phyloP scores from a whole-genome alignment of 2,888 invertebrate species.

The Epirrita christyi region DNA sequence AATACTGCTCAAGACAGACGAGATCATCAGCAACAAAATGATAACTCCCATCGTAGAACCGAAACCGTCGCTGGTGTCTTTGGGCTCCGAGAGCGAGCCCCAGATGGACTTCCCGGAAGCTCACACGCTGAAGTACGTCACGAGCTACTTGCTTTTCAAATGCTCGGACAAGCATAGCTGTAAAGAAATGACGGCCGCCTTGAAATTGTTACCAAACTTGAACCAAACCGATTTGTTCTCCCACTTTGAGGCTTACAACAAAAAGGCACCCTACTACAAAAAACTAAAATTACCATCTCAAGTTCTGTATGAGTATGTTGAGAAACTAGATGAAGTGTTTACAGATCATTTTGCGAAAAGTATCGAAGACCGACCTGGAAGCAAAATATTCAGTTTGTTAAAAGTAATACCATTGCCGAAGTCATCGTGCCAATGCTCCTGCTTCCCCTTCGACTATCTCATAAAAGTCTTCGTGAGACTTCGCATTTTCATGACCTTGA shows the following conservation, averaged over 20 bases:
- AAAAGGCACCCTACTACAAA: slow-evolving; percentile 25
- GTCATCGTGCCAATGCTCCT: slow-evolving; percentile 33
- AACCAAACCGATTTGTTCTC: slow-evolving; percentile 27
- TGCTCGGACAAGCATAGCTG: slow-evolving; percentile 33
- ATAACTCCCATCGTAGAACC: slow-evolving; percentile 21
- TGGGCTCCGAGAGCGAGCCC: slow-evolving; percentile 31
- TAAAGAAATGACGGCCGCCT: slow-evolving; percentile 27
- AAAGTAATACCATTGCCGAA: slow-evolving; percentile 27
- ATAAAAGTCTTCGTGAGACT: slow-evolving; percentile 35
- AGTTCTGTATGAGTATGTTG: slow-evolving; percentile 34
- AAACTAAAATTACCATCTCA: slow-evolving; percentile 33
- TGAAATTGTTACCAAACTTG: slow-evolving; percentile 25
- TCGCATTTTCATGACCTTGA: slow-evolving; percentile 34
- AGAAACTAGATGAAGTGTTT: slow-evolving; percentile 33
- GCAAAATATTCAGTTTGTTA: slow-evolving; percentile 22
- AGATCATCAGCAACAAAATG: slow-evolving; percentile 30
- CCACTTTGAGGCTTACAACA: slow-evolving; percentile 32
- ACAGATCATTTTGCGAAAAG: slow-evolving; percentile 24
- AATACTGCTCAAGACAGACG: slow-evolving; percentile 29
- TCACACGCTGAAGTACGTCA: slow-evolving; percentile 31
- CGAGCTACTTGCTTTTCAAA: slow-evolving; percentile 33
- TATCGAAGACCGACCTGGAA: slow-evolving; percentile 19
- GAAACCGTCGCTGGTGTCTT: slow-evolving; percentile 18
- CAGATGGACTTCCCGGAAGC: slow-evolving; percentile 29
- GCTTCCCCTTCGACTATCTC: slow-evolving; percentile 36